A percentile compares a stretch with the other conserved stretches of the same genome.
Evolutionary conservation across 2,888 invertebrate genomes (phyloP).

Genomic region (Diaperis boleti): DNA sequence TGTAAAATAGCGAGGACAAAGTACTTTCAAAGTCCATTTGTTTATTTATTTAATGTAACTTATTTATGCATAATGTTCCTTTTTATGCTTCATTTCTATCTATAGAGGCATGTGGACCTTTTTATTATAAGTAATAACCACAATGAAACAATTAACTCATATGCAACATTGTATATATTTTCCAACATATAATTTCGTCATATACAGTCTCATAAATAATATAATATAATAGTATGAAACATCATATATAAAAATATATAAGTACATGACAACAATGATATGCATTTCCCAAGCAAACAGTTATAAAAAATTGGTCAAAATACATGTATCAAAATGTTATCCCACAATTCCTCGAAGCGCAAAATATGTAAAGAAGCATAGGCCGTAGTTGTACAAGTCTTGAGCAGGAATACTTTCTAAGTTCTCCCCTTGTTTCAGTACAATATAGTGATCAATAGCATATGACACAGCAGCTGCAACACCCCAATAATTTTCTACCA

Average conservation of each 20-base stretch:
- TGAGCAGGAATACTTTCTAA: conserved; percentile 59
- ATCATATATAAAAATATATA: conserved; percentile 39
- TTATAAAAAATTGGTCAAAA: conserved; percentile 42
- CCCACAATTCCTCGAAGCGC: conserved; percentile 54
- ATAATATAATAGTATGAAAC: conserved; percentile 33
- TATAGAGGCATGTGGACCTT: too few relatives aligned
- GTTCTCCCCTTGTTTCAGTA: conserved; percentile 54
- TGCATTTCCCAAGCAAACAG: conserved; percentile 44
- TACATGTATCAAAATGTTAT: conserved; percentile 37
- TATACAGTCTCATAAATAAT: conserved; percentile 27
- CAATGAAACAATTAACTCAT: too few relatives aligned
- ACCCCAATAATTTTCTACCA: conserved; percentile 60
- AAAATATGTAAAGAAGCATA: conserved; percentile 63
- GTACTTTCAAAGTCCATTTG: too few relatives aligned
- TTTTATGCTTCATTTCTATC: too few relatives aligned
- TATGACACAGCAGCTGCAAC: conserved; percentile 56
- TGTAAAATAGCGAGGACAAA: too few relatives aligned
- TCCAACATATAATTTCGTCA: conserved; percentile 33
- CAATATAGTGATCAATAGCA: conserved; percentile 58
- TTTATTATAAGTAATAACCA: not conserved
- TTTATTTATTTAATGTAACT: too few relatives aligned
- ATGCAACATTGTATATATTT: conserved; percentile 21
- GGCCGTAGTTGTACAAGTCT: conserved; percentile 63
- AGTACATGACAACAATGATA: conserved; percentile 48
- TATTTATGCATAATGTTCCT: too few relatives aligned